Evolutionary conservation across 2,888 invertebrate species (phyloP).

Genomic region (Tuberolachnus salignus): DNA sequence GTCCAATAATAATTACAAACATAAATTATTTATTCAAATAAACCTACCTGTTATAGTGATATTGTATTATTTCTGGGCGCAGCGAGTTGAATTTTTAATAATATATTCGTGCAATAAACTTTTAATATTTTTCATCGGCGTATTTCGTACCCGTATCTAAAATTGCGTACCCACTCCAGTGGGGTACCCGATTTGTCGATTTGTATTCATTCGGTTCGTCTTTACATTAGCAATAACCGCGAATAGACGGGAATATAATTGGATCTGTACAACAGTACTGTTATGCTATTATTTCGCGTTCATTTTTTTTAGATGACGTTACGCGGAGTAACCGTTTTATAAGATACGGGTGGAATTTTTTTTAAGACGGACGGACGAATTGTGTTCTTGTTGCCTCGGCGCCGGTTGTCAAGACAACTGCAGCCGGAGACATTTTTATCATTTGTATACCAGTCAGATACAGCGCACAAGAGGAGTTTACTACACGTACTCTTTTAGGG

Average conservation of each 20-base stretch:
- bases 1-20: slow-evolving; percentile 10
- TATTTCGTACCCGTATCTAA: neutral
- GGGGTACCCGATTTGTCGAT: neutral
- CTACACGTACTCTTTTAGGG: neutral
- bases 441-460: slow-evolving; percentile 27
- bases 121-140: neutral
- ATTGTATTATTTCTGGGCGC: slow-evolving; percentile 6
- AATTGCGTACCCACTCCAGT: neutral
- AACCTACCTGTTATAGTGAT: neutral
- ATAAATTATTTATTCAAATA: slow-evolving; percentile 4
- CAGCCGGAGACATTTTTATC: slow-evolving; percentile 13
- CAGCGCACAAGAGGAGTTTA: neutral
- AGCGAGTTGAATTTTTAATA: neutral
- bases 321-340: neutral
- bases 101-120: neutral
- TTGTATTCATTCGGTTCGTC: neutral
- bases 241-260: neutral
- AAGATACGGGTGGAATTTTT: neutral
- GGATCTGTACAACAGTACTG: neutral
- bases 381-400: neutral
- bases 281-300: neutral
- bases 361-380: neutral
- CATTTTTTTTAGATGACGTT: neutral
- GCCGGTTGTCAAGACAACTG: slow-evolving; percentile 5
- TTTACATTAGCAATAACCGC: slow-evolving; percentile 8